Evolutionary conservation across 2,113 vertebrate species (phyloP), one percentile per base, ranked within the genome.

Genomic region (Chionomys nivalis): DNA sequence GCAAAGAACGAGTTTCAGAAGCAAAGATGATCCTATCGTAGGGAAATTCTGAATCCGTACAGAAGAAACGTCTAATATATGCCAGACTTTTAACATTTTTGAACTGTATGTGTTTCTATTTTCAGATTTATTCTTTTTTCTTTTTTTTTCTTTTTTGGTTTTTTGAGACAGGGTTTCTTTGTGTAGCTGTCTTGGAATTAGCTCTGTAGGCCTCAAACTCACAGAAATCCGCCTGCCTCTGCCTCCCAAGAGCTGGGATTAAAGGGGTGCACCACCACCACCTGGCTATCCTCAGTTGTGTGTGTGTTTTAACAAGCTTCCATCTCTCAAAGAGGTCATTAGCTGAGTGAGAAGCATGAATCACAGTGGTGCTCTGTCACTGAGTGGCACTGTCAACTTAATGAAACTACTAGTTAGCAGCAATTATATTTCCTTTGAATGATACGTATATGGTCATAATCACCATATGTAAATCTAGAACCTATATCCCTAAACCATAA

Each of bases 261-360:
- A 68, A 68, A 68, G 65, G 65, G 1, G 5, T 68, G 5, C 0
- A 0, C 33, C 66, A 63, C 31, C 31, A 36, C 33, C 33, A 4
- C 70, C 70, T 16, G 36, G 36, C 36, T 19, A 21, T n/a, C 8
- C 68, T n/a, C 68, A 72, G 31, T 33, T 33, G 9, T 63, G 49
- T 49, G 49, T 49, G 49, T 49, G 49, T 4, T 14, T 39, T 0
- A 70, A 87, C 83, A 23, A 87, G 49, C n/a, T 87, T 82, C 0
- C 42, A 78, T 49, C 39, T 96, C 93, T 96, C 89, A 93, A 95
- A 70, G 70, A 91, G 39, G 63, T 70, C 70, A 93, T 73, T 73
- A 78, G 31, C 87, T 82, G 93, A 95, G 42, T 78, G 49, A 79
- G 28, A 93, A 66, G 39, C 52, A 33, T 44, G 93, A 82, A 9